Evolutionary conservation across 1,140 invertebrate genomes (phyloP).

Genomic region (Drosophila ohnishii): DNA sequence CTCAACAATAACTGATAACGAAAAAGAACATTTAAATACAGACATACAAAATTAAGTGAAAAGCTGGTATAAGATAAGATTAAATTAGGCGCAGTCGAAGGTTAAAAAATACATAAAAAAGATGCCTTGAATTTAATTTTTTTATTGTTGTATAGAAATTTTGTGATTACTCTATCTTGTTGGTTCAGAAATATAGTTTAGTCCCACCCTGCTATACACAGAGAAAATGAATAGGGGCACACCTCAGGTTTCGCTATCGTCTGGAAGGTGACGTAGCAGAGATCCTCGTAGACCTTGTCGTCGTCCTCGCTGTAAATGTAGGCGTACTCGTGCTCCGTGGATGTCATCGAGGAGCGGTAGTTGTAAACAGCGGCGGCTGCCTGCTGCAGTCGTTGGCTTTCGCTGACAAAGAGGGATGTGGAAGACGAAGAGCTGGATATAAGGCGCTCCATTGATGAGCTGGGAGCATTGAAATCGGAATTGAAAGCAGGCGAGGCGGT

Average conservation of each 20-base stretch:
- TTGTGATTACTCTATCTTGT: neutral
- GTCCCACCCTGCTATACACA: constrained; percentile 26
- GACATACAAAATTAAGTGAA: neutral
- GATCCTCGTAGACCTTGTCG: constrained; percentile 93
- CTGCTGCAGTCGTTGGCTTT: constrained; percentile 68
- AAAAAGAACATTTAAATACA: neutral
- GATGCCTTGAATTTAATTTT: neutral
- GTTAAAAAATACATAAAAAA: neutral
- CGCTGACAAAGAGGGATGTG: constrained; percentile 52
- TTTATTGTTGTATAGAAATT: neutral
- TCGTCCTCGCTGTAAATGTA: constrained; percentile 85
- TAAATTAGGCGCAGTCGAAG: neutral
- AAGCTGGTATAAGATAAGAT: neutral
- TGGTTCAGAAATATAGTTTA: neutral
- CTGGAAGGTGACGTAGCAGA: constrained; percentile 92
- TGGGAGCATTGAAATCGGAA: neutral
- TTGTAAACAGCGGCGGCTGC: constrained; percentile 76
- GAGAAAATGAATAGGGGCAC: constrained; percentile 52
- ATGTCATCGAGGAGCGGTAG: constrained; percentile 66
- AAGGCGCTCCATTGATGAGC: constrained; percentile 13
- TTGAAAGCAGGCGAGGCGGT: neutral
- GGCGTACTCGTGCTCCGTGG: constrained; percentile 72
- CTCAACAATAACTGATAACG: neutral
- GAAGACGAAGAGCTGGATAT: constrained; percentile 40
- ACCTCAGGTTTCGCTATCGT: constrained; percentile 86